A percentile compares a stretch with the other conserved stretches of the same genome.
These are phyloP conservation scores for Characodon lateralis DNA, from an alignment of 2,797 vertebrate genomes.

Conservation along the genomic window DNA sequence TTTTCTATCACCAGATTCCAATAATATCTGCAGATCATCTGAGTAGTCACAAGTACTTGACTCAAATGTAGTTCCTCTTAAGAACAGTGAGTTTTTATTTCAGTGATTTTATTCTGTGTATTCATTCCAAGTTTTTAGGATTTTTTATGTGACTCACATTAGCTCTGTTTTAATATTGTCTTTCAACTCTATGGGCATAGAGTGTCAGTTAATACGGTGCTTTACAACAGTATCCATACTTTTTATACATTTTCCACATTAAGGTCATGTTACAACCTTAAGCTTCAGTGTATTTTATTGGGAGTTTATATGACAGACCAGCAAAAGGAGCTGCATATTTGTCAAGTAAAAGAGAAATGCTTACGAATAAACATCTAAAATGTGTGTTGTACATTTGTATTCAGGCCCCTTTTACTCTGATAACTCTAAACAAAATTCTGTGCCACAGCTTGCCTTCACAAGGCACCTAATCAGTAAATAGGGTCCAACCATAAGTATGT, in stretches of 20 bases:
- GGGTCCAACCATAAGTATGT: neutral
- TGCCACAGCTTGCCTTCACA: neutral
- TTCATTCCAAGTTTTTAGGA: neutral
- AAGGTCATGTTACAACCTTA: neutral
- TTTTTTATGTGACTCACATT: constrained; percentile 14
- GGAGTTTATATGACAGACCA: neutral
- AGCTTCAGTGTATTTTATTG: neutral
- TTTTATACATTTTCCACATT: neutral
- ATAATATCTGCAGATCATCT: constrained; percentile 99
- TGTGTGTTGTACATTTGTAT: neutral
- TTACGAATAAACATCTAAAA: neutral
- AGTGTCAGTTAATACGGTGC: neutral
- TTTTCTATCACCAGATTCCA: constrained; percentile 89
- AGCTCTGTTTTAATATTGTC: constrained; percentile 15
- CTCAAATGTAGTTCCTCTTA: constrained; percentile 97
- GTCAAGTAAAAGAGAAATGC: neutral
- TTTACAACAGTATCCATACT: neutral
- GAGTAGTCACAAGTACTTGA: constrained; percentile 99
- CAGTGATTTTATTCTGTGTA: constrained; percentile 26
- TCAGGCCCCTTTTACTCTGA: neutral
- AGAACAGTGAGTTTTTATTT: constrained; percentile 90
- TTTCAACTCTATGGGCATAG: constrained; percentile 1
- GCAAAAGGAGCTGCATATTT: neutral
- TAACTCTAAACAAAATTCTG: neutral
- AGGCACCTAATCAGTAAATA: neutral